Conservation (phyloP, 2,888 invertebrate species). For the Cheilosia scutellata region DNA sequence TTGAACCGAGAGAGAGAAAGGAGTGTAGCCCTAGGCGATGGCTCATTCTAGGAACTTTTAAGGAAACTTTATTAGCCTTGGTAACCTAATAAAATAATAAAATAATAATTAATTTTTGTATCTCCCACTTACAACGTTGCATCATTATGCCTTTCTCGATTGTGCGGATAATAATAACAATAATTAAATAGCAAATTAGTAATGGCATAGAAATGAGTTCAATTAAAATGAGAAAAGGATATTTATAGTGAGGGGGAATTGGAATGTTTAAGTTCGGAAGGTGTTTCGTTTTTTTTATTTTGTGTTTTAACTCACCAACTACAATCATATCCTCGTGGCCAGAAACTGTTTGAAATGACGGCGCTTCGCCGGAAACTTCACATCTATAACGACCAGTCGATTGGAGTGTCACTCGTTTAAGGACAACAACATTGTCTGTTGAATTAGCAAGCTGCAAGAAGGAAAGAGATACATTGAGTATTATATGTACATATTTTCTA, state of each 20-base stretch:
- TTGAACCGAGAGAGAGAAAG: constrained; percentile 6
- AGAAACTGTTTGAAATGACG: constrained; percentile 90
- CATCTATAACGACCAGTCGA: constrained; percentile 91
- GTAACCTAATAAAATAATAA: constrained; percentile 63
- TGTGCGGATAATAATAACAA: constrained; percentile 11
- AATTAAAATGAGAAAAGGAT: constrained; percentile 31
- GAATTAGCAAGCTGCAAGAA: constrained; percentile 86
- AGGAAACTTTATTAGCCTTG: constrained; percentile 61
- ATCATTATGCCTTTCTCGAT: neutral
- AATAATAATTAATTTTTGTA: constrained; percentile 57
- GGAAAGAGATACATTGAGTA: constrained; percentile 6
- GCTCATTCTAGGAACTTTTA: constrained; percentile 45
- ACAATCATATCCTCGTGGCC: constrained; percentile 90
- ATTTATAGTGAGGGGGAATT: neutral
- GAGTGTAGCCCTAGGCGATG: constrained; percentile 37
- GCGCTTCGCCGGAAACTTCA: constrained; percentile 91
- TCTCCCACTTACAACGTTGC: neutral
- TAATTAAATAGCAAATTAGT: constrained; percentile 30
- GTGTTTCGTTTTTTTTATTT: neutral
- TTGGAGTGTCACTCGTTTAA: constrained; percentile 88
- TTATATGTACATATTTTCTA: constrained; percentile 24
- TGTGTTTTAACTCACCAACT: constrained; percentile 87
- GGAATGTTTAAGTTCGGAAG: neutral
- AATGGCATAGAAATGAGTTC: constrained; percentile 34
- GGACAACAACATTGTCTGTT: constrained; percentile 87